A percentile compares a stretch with the other conserved stretches of the same genome.
These are phyloP conservation scores for Watersipora subatra DNA, from an alignment of 1,140 invertebrate species.

Conservation along the genomic window DNA sequence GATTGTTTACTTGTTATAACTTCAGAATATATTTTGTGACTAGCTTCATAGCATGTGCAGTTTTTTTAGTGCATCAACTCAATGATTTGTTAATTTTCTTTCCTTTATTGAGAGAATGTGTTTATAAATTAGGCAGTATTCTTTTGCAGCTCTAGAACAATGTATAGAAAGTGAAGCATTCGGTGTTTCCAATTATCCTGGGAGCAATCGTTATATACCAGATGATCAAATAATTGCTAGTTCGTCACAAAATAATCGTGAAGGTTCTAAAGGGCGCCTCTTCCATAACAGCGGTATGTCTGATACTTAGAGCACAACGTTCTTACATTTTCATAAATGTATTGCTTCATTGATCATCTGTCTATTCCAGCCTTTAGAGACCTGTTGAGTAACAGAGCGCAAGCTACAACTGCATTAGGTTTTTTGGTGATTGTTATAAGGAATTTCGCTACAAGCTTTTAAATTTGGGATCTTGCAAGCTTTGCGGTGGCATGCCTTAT, in stretches of 20 bases:
- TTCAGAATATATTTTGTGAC: no score
- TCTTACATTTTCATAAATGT: neutral
- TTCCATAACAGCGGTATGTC: conserved; percentile 2
- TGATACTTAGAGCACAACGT: neutral
- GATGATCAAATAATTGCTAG: neutral
- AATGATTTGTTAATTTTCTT: no score
- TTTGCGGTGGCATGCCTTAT: no score
- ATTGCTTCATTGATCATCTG: neutral
- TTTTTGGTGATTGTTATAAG: neutral
- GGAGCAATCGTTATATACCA: neutral
- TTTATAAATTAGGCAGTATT: no score
- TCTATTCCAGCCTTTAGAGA: no score
- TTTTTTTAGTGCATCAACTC: no score
- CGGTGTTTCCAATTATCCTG: neutral
- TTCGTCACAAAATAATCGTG: neutral
- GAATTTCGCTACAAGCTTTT: neutral
- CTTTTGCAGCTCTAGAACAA: neutral
- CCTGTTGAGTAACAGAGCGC: neutral
- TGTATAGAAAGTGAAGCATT: conserved; percentile 1
- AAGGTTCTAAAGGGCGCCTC: neutral
- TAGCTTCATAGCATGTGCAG: no score
- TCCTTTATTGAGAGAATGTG: no score
- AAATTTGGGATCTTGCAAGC: neutral
- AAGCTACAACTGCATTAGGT: neutral
- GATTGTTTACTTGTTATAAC: no score